A percentile compares a stretch with the other conserved stretches of the same genome.
Evolutionary conservation across 1,140 invertebrate species (phyloP).

Genomic region (Gryon sp.): DNA sequence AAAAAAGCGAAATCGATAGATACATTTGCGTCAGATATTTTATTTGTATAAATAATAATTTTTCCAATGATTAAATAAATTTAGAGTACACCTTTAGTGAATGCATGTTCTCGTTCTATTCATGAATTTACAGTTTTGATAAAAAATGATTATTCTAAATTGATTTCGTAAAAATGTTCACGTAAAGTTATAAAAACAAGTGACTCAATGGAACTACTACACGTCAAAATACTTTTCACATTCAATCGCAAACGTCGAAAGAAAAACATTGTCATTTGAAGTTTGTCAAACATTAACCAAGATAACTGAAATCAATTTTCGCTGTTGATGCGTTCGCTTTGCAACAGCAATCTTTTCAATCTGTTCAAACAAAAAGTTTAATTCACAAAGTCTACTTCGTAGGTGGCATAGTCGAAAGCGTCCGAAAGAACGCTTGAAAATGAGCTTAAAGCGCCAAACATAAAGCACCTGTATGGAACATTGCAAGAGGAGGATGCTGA

Average conservation of each 20-base stretch:
- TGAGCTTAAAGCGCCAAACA: constrained; percentile 43
- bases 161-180: too few relatives aligned
- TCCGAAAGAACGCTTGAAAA: constrained; percentile 52
- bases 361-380: constrained; percentile 54
- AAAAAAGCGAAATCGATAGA: too few relatives aligned
- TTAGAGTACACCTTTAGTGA: too few relatives aligned
- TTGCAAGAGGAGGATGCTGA: too few relatives aligned
- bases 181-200: neutral
- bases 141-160: too few relatives aligned
- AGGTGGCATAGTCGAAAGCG: constrained; percentile 44
- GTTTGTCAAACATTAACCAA: constrained; percentile 15
- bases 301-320: constrained; percentile 55
- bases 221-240: constrained; percentile 24
- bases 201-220: neutral
- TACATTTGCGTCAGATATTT: too few relatives aligned
- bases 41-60: too few relatives aligned
- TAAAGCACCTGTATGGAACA: too few relatives aligned
- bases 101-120: too few relatives aligned
- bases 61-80: too few relatives aligned
- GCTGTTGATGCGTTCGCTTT: constrained; percentile 49
- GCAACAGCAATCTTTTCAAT: constrained; percentile 34
- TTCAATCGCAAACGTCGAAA: constrained; percentile 20
- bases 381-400: constrained; percentile 50
- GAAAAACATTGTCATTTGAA: constrained; percentile 12
- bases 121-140: too few relatives aligned